Base-by-base conservation (phyloP, 2,797 vertebrate species). In the Spinus olivaceus region DNA sequence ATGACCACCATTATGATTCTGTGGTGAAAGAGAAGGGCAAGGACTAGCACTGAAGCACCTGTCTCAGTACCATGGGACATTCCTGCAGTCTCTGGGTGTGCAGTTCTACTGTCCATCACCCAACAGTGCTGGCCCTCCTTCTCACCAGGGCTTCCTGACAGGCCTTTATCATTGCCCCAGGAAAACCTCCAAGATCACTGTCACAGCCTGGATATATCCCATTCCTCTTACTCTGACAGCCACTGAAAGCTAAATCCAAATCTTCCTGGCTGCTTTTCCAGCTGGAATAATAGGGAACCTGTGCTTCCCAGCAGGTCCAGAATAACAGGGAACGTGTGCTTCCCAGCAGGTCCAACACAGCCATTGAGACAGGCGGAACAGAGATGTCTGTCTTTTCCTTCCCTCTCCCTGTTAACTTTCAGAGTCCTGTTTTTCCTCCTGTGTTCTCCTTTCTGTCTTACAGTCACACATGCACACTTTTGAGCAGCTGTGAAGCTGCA, bases 151-250 rank as follows among this genome's bases (percentile, higher is more conserved):
- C 15, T 51, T 86, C 37, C 56, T 37, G 41, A 56, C 25, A 69
- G 37, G 33, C 4, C 32, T 83, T 72, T 65, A 42, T 42, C 33
- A 56, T 0, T 59, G 46, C 14, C 12, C 49, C 1, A 0, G 16
- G 10, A 86, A 50, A 88, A 67, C 39, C 16, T 71, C 37, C 50
- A 71, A 74, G 32, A 5, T 56, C 82, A 89, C 41, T 2, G 1
- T 63, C 59, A 46, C 4, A 39, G 24, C 41, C 41, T 23, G 49
- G 25, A 37, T 46, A 71, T 4, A 11, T 11, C 19, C 12, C 10
- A 30, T 28, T 57, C 28, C 37, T 80, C 37, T 73, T 42, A 47
- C 20, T 22, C 60, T 47, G 51, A 66, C 7, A 81, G 47, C 19
- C 27, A 30, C 15, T 24, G 23, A 59, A 69, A 83, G 25, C 25